A percentile compares a stretch with the other conserved stretches of the same genome.
Conservation (phyloP, 2,113 vertebrate genomes). For the Gymnogyps californianus region DNA sequence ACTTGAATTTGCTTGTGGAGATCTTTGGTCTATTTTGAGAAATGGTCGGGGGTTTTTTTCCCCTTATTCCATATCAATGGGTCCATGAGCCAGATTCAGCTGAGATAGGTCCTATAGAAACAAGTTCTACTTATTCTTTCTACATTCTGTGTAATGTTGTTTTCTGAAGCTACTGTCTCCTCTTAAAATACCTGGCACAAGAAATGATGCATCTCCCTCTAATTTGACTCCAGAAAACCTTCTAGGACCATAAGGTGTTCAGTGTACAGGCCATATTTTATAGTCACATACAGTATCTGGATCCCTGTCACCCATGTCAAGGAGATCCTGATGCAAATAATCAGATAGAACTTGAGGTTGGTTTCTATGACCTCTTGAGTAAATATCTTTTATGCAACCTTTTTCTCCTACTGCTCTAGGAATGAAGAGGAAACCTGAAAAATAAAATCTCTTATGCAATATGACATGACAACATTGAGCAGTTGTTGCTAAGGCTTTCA, state of each 20-base stretch:
- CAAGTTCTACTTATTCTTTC: neutral
- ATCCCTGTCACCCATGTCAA: neutral
- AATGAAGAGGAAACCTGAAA: neutral
- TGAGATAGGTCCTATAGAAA: neutral
- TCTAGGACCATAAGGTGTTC: neutral
- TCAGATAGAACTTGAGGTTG: neutral
- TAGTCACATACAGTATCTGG: neutral
- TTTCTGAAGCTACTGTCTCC: neutral
- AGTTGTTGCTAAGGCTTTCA: neutral
- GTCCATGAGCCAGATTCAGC: neutral
- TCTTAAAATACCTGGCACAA: neutral
- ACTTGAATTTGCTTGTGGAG: neutral
- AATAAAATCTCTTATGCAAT: neutral
- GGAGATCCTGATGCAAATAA: neutral
- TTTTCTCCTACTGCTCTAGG: neutral
- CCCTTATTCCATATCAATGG: neutral
- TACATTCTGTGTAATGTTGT: neutral
- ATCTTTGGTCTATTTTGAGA: neutral
- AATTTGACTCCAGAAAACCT: neutral
- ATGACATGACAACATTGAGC: neutral
- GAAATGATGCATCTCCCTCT: neutral
- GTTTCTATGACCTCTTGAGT: neutral
- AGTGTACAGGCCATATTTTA: neutral
- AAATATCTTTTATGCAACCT: neutral
- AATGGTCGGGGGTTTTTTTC: neutral